Evolutionary conservation across 2,113 vertebrate species (phyloP), one percentile per base, ranked within the genome.

Genomic region (Microtus pennsylvanicus): DNA sequence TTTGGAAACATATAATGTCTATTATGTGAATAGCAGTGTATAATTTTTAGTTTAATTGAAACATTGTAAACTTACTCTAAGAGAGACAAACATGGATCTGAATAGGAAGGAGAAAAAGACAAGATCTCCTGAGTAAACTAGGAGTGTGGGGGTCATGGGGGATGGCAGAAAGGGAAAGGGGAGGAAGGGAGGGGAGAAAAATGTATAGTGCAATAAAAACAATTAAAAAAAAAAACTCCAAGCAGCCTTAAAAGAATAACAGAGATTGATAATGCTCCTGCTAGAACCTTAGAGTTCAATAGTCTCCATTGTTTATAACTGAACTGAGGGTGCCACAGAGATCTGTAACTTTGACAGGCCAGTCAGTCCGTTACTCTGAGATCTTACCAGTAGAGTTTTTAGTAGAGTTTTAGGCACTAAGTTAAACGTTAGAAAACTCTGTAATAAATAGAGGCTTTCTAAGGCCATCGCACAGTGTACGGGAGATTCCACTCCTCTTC

Each of bases 41-140:
- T 90, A 86, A 77, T 65, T 97, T 80, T 95, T 19, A 75, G 16
- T 81, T 95, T 70, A 91, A 24, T 78, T 94, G n/a, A 67, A 76
- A 42, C 42, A 67, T 26, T 82, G 67, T 83, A 67, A 90, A 58
- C 2, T 69, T 45, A 58, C 58, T 21, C 58, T 58, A 21, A 58
- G 58, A 58, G 58, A 58, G 58, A 58, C 19, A 58, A 58, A 58
- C 19, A 58, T 58, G 55, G 55, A 58, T 21, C 55, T 58, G 55
- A 58, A 58, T 58, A 58, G 55, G 55, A 21, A 58, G 55, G 55
- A 58, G 55, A 58, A 58, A 58, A 21, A 58, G 55, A 58, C 5
- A 58, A 7, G 58, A 58, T 58, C 58, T 58, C 58, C 58, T 58
- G 19, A 58, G 58, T 58, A 58, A 58, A 58, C 19, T 22, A 6